A percentile compares a stretch with the other conserved stretches of the same genome.
These are phyloP conservation scores for Amyelois transitella DNA, from an alignment of 1,140 invertebrate species.

Conservation along the genomic window DNA sequence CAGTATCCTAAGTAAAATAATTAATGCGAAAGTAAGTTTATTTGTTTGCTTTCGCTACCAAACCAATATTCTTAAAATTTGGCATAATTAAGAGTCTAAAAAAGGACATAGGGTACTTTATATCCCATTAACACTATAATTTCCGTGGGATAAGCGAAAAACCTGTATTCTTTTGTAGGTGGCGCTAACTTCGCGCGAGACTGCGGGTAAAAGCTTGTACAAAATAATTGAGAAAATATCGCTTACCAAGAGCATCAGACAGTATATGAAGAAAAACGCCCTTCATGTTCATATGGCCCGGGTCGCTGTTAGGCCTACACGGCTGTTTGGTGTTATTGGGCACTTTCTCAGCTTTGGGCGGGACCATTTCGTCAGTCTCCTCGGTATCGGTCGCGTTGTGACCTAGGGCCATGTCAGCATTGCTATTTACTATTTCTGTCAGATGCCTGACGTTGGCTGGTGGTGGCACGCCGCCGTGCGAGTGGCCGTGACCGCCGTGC, in stretches of 20 bases:
- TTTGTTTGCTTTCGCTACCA: no score
- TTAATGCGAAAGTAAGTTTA: no score
- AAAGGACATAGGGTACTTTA: no score
- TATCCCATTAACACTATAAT: no score
- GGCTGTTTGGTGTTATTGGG: slow-evolving; percentile 47
- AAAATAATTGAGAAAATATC: neutral
- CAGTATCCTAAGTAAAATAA: no score
- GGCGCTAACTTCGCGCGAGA: no score
- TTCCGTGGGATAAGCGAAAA: no score
- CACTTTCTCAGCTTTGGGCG: slow-evolving; percentile 43
- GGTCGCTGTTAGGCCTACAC: slow-evolving; percentile 67
- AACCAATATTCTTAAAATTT: no score
- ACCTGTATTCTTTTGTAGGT: no score
- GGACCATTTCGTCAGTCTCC: slow-evolving; percentile 85
- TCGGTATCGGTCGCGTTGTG: slow-evolving; percentile 81
- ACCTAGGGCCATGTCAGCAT: slow-evolving; percentile 62
- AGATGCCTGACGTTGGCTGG: slow-evolving; percentile 57
- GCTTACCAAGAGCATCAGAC: slow-evolving; percentile 90
- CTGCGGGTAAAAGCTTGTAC: no score
- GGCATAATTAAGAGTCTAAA: no score
- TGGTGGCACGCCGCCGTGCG: slow-evolving; percentile 79
- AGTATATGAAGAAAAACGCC: slow-evolving; percentile 98
- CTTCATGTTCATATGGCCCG: slow-evolving; percentile 96
- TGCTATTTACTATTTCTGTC: slow-evolving; percentile 63
- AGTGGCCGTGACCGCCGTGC: slow-evolving; percentile 85